Evolutionary conservation across 2,888 invertebrate species (phyloP).

Genomic region (Griposia aprilina): DNA sequence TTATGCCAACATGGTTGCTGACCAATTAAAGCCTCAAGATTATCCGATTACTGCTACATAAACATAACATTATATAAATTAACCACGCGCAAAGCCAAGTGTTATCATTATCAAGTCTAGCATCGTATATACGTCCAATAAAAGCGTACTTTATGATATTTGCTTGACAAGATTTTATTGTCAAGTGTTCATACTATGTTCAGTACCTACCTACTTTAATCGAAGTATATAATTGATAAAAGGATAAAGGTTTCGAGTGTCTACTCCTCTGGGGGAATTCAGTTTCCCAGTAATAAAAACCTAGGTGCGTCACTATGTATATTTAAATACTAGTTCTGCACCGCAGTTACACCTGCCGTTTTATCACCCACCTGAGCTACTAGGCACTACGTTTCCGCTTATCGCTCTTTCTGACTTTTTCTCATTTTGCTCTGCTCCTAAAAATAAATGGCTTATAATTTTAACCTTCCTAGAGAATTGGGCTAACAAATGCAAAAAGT

Average conservation of each 20-base stretch:
- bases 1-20: constrained; percentile 31
- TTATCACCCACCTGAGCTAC: too few species aligned
- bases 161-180: constrained; percentile 26
- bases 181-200: constrained; percentile 16
- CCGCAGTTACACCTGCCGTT: too few species aligned
- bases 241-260: constrained; percentile 19
- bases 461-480: too few species aligned
- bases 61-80: constrained; percentile 36
- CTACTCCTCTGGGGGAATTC: constrained; percentile 35
- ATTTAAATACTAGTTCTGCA: too few species aligned
- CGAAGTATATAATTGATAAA: constrained; percentile 21
- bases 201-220: constrained; percentile 15
- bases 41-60: constrained; percentile 41
- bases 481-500: too few species aligned
- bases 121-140: constrained; percentile 32
- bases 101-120: constrained; percentile 34
- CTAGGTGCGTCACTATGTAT: constrained; percentile 23
- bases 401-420: too few species aligned
- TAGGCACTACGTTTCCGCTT: too few species aligned
- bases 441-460: too few species aligned
- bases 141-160: constrained; percentile 23
- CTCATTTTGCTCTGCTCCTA: too few species aligned
- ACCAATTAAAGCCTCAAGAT: constrained; percentile 20
- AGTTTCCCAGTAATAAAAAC: constrained; percentile 20
- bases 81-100: constrained; percentile 30